Evolutionary conservation across 2,888 invertebrate genomes (phyloP), one percentile per base, ranked within the genome.

Genomic region (Rhingia rostrata): DNA sequence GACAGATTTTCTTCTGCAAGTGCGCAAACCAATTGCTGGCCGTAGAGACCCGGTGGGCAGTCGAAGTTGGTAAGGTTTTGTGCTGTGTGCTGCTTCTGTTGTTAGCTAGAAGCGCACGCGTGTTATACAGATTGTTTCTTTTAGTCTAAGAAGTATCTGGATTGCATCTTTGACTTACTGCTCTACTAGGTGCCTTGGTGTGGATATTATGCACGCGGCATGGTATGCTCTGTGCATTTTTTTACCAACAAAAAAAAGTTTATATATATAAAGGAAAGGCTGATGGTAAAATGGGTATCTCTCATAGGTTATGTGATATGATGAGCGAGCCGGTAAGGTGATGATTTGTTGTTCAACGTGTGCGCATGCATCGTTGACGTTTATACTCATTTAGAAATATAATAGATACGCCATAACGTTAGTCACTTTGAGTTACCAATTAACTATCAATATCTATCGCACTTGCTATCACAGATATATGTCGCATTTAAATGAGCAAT

Each of bases 281-380:
- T 58, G 60, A 64, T 37, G 51, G 73, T 67, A 61, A 9, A 78
- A 72, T 61, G 22, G 22, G 77, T 66, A 61, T 67, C 49, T 78
- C n/a, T 35, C 49, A 51, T n/a, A 64, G 6, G 69, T 70, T 80
- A 74, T 70, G 49, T 79, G 80, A 75, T 70, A 73, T 53, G 56
- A 69, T 73, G 79, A 56, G 54, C 9, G 41, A 49, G 51, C 56
- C 72, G 49, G 60, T 35, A 64, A 85, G 75, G 85, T 81, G 81
- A 85, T 85, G 85, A 84, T 84, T 80, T 84, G 69, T 84, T 80
- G 70, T 80, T 64, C 39, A 72, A 85, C 85, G 56, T 77, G 81
- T 70, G 72, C 77, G 67, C 81, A 80, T 85, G 80, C 69, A 67
- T 63, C 53, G 56, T 12, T 53, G 70, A 47, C 49, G 33, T 41